Conservation (phyloP, 64 coral and sea anemone genomes). For the Montipora cactus region DNA sequence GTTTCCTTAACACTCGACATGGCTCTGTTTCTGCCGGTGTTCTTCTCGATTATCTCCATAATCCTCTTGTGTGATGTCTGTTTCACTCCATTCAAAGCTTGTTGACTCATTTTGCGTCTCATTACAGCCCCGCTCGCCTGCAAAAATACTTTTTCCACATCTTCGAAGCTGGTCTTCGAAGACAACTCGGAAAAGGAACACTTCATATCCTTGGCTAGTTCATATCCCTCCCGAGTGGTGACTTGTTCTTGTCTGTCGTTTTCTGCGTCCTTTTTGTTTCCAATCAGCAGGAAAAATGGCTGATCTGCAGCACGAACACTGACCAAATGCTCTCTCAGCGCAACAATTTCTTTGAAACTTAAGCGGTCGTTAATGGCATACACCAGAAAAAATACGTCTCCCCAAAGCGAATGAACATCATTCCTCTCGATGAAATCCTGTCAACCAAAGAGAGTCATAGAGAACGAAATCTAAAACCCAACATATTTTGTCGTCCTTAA, state of each 20-base stretch:
- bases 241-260: conserved; percentile 63
- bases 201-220: conserved; percentile 31
- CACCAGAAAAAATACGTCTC: conserved; percentile 70
- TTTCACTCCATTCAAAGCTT: conserved; percentile 28
- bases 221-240: conserved; percentile 32
- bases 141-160: conserved; percentile 55
- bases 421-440: conserved; percentile 62
- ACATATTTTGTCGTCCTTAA: no score
- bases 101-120: conserved; percentile 35
- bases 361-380: conserved; percentile 75
- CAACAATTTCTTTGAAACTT: conserved; percentile 54
- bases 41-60: conserved; percentile 77
- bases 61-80: conserved; percentile 68
- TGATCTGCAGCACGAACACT: conserved; percentile 24
- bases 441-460: not conserved
- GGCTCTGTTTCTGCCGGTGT: conserved; percentile 65
- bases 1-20: conserved; percentile 83
- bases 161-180: conserved; percentile 46
- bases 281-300: conserved; percentile 54
- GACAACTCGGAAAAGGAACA: conserved; percentile 72
- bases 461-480: no score
- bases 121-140: conserved; percentile 8
- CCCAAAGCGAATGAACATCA: conserved; percentile 71
- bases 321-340: conserved; percentile 24
- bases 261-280: conserved; percentile 69